phyloP scores from a whole-genome alignment of 2,113 vertebrate genomes.

The Gorsachius goisagi region DNA sequence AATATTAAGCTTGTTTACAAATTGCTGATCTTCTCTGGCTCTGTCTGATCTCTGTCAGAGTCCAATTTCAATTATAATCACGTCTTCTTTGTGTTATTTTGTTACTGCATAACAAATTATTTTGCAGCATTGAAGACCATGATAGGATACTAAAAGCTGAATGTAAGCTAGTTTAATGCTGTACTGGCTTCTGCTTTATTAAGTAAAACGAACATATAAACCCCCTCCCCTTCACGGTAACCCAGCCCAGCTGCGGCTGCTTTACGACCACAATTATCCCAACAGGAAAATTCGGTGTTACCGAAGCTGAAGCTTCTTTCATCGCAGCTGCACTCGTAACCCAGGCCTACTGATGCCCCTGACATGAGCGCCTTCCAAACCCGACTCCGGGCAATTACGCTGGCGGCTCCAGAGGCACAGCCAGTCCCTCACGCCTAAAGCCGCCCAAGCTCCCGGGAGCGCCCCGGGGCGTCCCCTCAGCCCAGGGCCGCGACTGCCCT shows the following conservation, averaged over 20 bases:
- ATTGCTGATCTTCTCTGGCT: background rate
- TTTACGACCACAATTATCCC: background rate
- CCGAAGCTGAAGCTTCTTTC: background rate
- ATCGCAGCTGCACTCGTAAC: rapidly evolving
- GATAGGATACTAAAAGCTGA: background rate
- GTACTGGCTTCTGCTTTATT: background rate
- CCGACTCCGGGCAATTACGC: rapidly evolving
- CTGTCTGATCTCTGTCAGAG: background rate
- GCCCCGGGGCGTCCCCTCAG: too few relatives aligned
- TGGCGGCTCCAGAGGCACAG: rapidly evolving
- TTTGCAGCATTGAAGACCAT: background rate
- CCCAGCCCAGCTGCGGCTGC: background rate
- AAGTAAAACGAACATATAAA: background rate
- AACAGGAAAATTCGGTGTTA: rapidly evolving
- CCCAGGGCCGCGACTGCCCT: background rate
- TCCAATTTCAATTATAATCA: background rate
- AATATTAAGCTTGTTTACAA: background rate
- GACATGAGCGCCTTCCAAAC: rapidly evolving
- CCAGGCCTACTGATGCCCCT: background rate
- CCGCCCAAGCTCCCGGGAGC: background rate
- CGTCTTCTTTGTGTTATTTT: background rate
- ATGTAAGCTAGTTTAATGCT: background rate
- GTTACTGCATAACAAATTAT: background rate
- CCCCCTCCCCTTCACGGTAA: rapidly evolving
- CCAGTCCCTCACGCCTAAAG: background rate